Percentiles rank a stretch among this genome's conserved stretches.
Evolutionary conservation across 64 coral and sea anemone species (phyloP).

Genomic region (Porites lutea): DNA sequence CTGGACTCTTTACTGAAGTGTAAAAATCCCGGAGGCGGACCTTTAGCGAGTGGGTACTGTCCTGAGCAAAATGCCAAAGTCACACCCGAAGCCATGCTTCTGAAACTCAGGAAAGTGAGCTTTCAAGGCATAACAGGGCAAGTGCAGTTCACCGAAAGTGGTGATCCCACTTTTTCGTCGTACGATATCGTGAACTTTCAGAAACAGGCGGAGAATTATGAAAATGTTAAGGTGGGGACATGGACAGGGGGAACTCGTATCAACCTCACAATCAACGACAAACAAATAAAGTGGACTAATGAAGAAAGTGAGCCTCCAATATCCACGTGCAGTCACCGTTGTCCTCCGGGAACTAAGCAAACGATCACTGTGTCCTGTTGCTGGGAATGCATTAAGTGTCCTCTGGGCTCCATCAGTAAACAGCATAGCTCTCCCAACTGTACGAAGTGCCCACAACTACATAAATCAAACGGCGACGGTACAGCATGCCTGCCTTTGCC

Average conservation of each 20-base stretch:
- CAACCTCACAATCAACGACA: constrained; percentile 18
- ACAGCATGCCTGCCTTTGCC: constrained; percentile 56
- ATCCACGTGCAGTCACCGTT: constrained; percentile 70
- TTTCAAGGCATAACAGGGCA: constrained; percentile 77
- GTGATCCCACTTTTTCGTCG: constrained; percentile 63
- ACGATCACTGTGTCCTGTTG: constrained; percentile 20
- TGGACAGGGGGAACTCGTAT: constrained; percentile 28
- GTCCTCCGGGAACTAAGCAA: constrained; percentile 65
- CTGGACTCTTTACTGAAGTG: background rate
- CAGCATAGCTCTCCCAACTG: constrained; percentile 70
- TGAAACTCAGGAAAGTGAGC: constrained; percentile 39
- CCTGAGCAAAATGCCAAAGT: background rate
- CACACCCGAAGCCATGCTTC: constrained; percentile 35
- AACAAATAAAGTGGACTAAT: too few species aligned
- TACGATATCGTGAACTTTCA: constrained; percentile 88
- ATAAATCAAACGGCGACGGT: constrained; percentile 47
- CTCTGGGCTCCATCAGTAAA: constrained; percentile 40
- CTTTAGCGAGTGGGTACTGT: constrained; percentile 11
- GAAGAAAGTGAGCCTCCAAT: background rate
- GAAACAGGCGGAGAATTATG: background rate
- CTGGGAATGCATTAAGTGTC: constrained; percentile 49
- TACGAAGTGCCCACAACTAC: constrained; percentile 48
- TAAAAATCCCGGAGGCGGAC: background rate
- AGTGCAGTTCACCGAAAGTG: constrained; percentile 72
- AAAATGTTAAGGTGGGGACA: constrained; percentile 48